phyloP scores from a whole-genome alignment of 2,888 invertebrate species.

The Flexamia atlantica region DNA sequence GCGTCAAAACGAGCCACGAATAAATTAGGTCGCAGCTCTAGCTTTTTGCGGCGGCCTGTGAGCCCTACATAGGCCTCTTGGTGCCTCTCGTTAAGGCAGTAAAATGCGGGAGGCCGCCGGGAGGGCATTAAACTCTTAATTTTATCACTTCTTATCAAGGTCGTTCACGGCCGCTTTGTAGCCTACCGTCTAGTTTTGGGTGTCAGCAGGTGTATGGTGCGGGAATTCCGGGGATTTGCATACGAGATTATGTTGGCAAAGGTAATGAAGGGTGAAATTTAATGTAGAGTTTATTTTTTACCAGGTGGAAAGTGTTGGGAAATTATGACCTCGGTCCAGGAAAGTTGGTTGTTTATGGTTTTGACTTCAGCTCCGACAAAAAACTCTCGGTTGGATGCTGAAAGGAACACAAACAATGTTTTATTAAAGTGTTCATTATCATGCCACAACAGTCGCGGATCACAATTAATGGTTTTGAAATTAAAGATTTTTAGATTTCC shows the following conservation, averaged over 20 bases:
- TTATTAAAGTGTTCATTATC: too few species aligned
- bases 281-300: not conserved
- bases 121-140: slow-evolving; percentile 21
- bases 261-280: not conserved
- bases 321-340: not conserved
- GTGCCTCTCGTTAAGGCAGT: not conserved
- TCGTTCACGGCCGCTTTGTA: not conserved
- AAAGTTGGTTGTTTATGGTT: not conserved
- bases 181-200: not conserved
- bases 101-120: not conserved
- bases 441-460: too few species aligned
- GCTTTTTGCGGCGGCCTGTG: slow-evolving; percentile 16
- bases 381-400: too few species aligned
- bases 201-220: slow-evolving; percentile 6
- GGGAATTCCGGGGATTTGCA: slow-evolving; percentile 5
- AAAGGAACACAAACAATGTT: too few species aligned
- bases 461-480: too few species aligned
- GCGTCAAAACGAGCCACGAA: slow-evolving; percentile 9
- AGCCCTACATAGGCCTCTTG: too few species aligned
- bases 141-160: not conserved
- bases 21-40: slow-evolving; percentile 29
- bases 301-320: not conserved
- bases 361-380: not conserved
- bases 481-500: too few species aligned
- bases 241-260: not conserved